Conservation (phyloP, 1,140 invertebrate species). For the Drosophila erecta region DNA sequence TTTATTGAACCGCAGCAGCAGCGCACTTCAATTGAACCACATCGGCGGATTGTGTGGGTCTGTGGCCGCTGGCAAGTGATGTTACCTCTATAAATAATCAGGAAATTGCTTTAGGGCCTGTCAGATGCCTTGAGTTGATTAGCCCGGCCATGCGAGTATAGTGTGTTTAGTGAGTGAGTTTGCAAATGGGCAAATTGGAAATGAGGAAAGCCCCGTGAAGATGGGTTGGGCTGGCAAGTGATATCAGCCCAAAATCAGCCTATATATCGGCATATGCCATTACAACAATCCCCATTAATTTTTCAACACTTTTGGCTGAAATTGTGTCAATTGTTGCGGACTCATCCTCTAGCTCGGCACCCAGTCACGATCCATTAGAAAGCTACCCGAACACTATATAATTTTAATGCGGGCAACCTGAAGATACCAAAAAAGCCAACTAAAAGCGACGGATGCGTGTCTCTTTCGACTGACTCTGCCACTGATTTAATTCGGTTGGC, state of each 20-base stretch:
- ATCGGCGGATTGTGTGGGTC: conserved; percentile 46
- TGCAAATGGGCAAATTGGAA: conserved; percentile 49
- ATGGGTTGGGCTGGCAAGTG: conserved; percentile 33
- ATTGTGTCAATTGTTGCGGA: conserved; percentile 55
- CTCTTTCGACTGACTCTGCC: conserved; percentile 48
- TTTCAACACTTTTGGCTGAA: conserved; percentile 36
- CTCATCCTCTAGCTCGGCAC: conserved; percentile 58
- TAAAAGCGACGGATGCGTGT: conserved; percentile 64
- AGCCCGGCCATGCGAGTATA: conserved; percentile 46
- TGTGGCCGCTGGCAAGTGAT: conserved; percentile 65
- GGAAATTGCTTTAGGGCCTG: conserved; percentile 73
- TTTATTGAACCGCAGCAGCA: conserved; percentile 70
- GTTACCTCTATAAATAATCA: conserved; percentile 67
- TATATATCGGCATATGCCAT: conserved; percentile 18
- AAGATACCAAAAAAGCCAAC: conserved; percentile 16
- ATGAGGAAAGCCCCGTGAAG: conserved; percentile 18
- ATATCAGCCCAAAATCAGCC: conserved; percentile 13
- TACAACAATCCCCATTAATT: conserved; percentile 17
- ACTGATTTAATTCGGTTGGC: conserved; percentile 60
- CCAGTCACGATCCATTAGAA: conserved; percentile 73
- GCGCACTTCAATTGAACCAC: conserved; percentile 58
- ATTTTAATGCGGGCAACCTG: conserved; percentile 43
- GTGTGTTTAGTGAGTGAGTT: conserved; percentile 59
- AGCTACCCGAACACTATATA: conserved; percentile 52
- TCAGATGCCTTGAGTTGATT: conserved; percentile 72